These are phyloP conservation scores for Epizoanthus illoricatus DNA, from an alignment of 92 coral and sea anemone species.

Conservation along the genomic window DNA sequence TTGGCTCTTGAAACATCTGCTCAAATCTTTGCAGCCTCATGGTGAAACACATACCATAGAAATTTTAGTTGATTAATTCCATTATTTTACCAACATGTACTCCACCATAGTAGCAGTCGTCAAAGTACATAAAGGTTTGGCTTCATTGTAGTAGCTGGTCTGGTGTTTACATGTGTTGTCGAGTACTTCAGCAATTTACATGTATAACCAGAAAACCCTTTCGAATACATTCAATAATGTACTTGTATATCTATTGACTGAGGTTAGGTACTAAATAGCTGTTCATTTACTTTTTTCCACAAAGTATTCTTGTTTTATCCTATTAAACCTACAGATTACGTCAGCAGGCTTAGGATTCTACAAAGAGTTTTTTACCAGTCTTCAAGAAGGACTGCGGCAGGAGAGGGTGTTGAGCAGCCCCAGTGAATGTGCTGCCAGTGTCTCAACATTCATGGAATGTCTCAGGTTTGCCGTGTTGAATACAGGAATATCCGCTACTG, in stretches of 20 bases:
- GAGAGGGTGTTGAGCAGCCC: conserved; percentile 70
- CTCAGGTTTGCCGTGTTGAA: conserved; percentile 63
- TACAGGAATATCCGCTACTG: conserved; percentile 14
- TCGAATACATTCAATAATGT: too few relatives aligned
- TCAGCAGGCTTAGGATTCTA: conserved; percentile 56
- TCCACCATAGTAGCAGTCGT: too few relatives aligned
- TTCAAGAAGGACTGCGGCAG: conserved; percentile 71
- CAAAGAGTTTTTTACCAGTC: conserved; percentile 68
- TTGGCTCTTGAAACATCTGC: too few relatives aligned
- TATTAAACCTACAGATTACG: conserved; percentile 22
- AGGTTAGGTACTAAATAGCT: background rate
- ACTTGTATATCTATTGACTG: background rate
- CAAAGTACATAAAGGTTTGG: too few relatives aligned
- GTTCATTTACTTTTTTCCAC: background rate
- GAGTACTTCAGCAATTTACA: too few relatives aligned
- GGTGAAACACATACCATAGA: too few relatives aligned
- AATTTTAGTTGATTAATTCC: too few relatives aligned
- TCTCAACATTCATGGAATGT: conserved; percentile 93
- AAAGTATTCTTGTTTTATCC: background rate
- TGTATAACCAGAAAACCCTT: too few relatives aligned
- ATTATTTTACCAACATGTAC: too few relatives aligned
- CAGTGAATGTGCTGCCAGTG: conserved; percentile 78
- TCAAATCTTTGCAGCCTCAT: too few relatives aligned
- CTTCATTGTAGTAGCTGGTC: too few relatives aligned
- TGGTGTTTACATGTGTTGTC: too few relatives aligned